These are phyloP conservation scores for Aromia moschata DNA, from an alignment of 2,888 invertebrate species.

Conservation along the genomic window DNA sequence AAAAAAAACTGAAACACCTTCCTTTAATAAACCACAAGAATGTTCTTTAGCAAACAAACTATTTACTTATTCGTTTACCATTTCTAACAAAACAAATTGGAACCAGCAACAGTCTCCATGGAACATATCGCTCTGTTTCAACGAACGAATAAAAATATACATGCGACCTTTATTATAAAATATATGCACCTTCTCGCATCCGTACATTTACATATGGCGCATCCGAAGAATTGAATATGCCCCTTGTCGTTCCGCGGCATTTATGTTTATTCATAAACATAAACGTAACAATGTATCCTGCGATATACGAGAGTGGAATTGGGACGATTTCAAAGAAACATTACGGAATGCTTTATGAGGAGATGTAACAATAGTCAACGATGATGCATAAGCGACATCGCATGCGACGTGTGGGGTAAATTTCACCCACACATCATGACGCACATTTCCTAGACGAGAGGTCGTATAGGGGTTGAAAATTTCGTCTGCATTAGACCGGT, in stretches of 20 bases:
- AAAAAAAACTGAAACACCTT: no score
- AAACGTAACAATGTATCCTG: constrained; percentile 3
- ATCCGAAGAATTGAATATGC: neutral
- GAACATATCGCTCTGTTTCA: no score
- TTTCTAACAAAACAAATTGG: no score
- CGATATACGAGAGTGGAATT: constrained; percentile 14
- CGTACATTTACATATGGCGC: neutral
- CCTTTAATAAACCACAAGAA: no score
- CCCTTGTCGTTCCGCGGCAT: neutral
- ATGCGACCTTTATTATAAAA: no score
- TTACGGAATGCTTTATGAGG: constrained; percentile 17
- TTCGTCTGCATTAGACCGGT: constrained; percentile 29
- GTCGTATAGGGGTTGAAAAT: constrained; percentile 31
- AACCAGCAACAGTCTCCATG: no score
- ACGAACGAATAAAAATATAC: no score
- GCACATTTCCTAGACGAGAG: constrained; percentile 33
- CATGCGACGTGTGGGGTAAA: constrained; percentile 20
- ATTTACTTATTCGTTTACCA: no score
- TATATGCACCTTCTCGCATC: no score
- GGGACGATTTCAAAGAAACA: constrained; percentile 21
- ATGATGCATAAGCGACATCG: constrained; percentile 21
- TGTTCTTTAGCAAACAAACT: no score
- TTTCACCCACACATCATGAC: constrained; percentile 29
- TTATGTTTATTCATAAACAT: neutral
- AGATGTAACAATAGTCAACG: constrained; percentile 24